A percentile compares a stretch with the other conserved stretches of the same genome.
Evolutionary conservation across 1,140 invertebrate genomes (phyloP).

Genomic region (Lordiphosa clarofinis): DNA sequence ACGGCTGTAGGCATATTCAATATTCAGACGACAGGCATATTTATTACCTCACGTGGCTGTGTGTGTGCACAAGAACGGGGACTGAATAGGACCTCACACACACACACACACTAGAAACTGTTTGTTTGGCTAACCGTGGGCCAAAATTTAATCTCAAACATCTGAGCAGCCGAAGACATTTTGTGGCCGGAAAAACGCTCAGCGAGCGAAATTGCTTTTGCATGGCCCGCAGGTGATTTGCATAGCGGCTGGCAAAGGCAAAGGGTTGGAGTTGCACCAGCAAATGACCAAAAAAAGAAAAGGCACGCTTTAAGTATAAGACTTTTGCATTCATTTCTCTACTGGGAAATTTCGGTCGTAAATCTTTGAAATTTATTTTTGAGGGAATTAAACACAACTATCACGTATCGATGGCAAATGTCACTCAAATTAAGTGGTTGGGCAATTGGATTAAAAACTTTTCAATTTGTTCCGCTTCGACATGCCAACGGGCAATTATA

Average conservation of each 20-base stretch:
- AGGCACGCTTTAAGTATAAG: too few relatives aligned
- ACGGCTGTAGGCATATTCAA: conserved; percentile 59
- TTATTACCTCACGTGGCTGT: conserved; percentile 39
- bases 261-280: conserved; percentile 1
- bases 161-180: conserved; percentile 63
- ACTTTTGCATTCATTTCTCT: too few relatives aligned
- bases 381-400: conserved; percentile 2
- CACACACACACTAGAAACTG: conserved; percentile 57
- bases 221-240: conserved; percentile 58
- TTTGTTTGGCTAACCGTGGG: conserved; percentile 55
- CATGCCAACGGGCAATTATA: too few relatives aligned
- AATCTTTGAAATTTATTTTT: conserved; percentile 25
- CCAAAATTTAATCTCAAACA: conserved; percentile 71
- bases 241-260: conserved; percentile 15
- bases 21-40: conserved; percentile 63
- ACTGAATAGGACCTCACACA: conserved; percentile 11
- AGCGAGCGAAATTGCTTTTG: conserved; percentile 61
- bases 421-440: too few relatives aligned
- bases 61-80: too few relatives aligned
- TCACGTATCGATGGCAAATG: neutral
- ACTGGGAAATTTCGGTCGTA: conserved; percentile 23
- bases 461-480: too few relatives aligned
- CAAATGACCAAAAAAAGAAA: neutral
- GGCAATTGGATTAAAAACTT: too few relatives aligned
- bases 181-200: conserved; percentile 37